Conservation (phyloP, 2,113 vertebrate species). For the Thymallus thymallus region DNA sequence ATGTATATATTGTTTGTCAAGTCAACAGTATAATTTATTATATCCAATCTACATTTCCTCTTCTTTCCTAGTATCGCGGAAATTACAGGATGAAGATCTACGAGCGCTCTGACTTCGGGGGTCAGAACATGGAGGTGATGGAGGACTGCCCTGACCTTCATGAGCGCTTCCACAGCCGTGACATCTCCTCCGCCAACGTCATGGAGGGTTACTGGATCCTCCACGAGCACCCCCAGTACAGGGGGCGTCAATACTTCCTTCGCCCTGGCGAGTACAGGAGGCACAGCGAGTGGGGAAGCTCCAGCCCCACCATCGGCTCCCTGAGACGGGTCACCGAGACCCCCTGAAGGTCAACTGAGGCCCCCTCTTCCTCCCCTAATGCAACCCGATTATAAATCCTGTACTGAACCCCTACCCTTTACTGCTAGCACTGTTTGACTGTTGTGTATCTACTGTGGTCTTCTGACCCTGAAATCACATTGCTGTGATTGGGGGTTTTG, state of each 20-base stretch:
- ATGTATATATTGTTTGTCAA: no score
- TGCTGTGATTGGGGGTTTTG: constrained; percentile 30
- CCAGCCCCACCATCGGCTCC: constrained; percentile 28
- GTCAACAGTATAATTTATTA: no score
- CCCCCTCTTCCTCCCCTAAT: background rate
- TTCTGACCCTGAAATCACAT: constrained; percentile 25
- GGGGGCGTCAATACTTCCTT: constrained; percentile 26
- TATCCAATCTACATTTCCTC: no score
- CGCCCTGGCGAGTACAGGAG: constrained; percentile 36
- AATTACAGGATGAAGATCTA: constrained; percentile 34
- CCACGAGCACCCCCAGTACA: constrained; percentile 27
- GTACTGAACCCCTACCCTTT: background rate
- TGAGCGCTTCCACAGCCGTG: constrained; percentile 17
- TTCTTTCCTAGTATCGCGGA: constrained; percentile 26
- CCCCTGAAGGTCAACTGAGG: no score
- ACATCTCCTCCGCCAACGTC: constrained; percentile 29
- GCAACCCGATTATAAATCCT: background rate
- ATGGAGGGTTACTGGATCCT: constrained; percentile 41
- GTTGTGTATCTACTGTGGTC: constrained; percentile 5
- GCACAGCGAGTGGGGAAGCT: constrained; percentile 33
- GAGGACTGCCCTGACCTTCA: constrained; percentile 33
- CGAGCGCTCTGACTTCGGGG: constrained; percentile 32
- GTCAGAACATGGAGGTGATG: constrained; percentile 26
- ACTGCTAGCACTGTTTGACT: constrained; percentile 33
- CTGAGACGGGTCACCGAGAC: constrained; percentile 29